phyloP scores from a whole-genome alignment of 2,113 vertebrate genomes.

The Helogale parvula region DNA sequence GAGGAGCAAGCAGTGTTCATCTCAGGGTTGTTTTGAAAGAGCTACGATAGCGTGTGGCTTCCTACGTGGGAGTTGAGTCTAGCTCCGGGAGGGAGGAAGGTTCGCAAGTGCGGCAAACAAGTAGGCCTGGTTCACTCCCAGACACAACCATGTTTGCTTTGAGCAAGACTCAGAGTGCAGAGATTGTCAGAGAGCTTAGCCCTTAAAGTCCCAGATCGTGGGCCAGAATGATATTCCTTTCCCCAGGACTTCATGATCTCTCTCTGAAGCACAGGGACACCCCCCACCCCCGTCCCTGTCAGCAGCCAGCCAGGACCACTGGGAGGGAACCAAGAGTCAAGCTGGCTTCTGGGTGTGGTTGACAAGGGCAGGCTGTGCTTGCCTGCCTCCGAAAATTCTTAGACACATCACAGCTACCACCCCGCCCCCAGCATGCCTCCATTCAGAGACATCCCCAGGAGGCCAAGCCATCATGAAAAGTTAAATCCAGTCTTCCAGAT shows the following conservation, averaged over 20 bases:
- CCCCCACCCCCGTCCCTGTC: not conserved
- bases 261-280: slow-evolving; percentile 9
- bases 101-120: not conserved
- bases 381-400: not conserved
- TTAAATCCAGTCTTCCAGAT: not conserved
- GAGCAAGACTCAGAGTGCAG: not conserved
- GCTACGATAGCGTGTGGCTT: not conserved
- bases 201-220: slow-evolving; percentile 58
- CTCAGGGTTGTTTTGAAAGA: not conserved
- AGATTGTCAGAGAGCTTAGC: not conserved
- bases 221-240: not conserved
- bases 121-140: not conserved
- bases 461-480: not conserved
- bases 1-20: too few relatives aligned
- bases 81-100: not conserved
- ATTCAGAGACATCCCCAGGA: not conserved
- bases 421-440: not conserved
- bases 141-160: not conserved
- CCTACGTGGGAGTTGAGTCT: not conserved
- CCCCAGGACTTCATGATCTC: not conserved
- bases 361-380: not conserved
- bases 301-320: not conserved
- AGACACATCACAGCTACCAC: not conserved
- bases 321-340: not conserved
- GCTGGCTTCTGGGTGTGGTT: not conserved